Percentiles rank a stretch among this genome's conserved stretches.
These are phyloP conservation scores for Nomada fucata DNA, from an alignment of 2,888 invertebrate genomes.

Conservation along the genomic window DNA sequence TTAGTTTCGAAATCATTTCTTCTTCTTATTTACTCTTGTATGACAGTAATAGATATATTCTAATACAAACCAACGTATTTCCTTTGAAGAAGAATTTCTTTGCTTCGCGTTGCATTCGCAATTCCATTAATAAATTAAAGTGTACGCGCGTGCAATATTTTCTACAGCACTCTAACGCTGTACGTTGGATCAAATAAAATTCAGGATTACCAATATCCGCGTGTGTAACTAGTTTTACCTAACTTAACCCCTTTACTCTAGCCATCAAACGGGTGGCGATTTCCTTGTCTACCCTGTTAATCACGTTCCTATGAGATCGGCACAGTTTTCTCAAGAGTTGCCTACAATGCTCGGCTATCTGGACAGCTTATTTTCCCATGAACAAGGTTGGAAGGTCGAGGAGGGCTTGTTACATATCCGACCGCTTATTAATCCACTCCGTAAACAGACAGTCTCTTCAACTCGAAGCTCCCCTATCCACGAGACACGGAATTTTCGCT, in stretches of 20 bases:
- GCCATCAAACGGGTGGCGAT: slow-evolving; percentile 11
- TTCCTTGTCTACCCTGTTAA: slow-evolving; percentile 47
- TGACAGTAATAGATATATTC: no score
- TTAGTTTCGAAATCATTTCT: no score
- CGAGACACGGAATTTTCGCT: slow-evolving; percentile 26
- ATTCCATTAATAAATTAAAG: no score
- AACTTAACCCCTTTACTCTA: background rate
- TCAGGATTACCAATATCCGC: background rate
- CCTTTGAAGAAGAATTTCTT: no score
- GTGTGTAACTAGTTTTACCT: background rate
- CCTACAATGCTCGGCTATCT: slow-evolving; percentile 48
- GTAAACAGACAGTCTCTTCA: slow-evolving; percentile 50
- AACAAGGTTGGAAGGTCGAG: slow-evolving; percentile 54
- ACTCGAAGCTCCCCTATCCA: slow-evolving; percentile 24
- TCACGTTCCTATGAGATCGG: slow-evolving; percentile 49
- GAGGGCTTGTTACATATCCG: slow-evolving; percentile 56
- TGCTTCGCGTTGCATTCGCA: no score
- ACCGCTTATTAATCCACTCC: slow-evolving; percentile 60
- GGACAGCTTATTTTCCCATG: slow-evolving; percentile 55
- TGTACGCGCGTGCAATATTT: no score
- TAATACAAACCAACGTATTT: no score
- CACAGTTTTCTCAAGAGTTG: slow-evolving; percentile 49
- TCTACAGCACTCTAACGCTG: no score
- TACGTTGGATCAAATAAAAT: no score
- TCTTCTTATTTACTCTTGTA: no score